Evolutionary conservation across 2,797 vertebrate species (phyloP), one percentile per base, ranked within the genome.

Genomic region (Percopsis omiscomaycus): DNA sequence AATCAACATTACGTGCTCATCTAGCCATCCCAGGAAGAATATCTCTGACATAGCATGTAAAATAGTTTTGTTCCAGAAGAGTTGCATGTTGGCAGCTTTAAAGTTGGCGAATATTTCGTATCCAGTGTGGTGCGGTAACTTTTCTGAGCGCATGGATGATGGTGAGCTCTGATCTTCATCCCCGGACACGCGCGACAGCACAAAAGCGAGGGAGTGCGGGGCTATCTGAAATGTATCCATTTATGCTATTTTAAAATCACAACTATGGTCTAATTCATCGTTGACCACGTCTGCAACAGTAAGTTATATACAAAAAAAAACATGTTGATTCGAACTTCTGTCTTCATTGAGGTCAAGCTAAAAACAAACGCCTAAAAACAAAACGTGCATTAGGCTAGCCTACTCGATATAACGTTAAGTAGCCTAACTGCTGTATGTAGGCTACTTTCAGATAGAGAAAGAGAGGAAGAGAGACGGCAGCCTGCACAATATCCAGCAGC

Each of bases 21-120:
- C 95, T 76, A 98, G 94, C 97, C 97, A 99, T 58, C 97, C 97
- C 73, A 98, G 90, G 88, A 98, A 98, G 87, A 97, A 95, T 65
- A 95, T 92, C 89, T 96, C 94, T 0, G 94, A 85, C 78, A 96
- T 90, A 1, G 96, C 96, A n/a, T 93, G 92, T 0, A 94, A 96
- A 77, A 96, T 94, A 52, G 92, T 86, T 89, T 91, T 90, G 90
- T 98, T 95, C 97, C 97, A 99, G 88, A 96, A 98, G 64, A 96
- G 96, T 83, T 94, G 94, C 96, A 96, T 94, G 92, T 99, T 99
- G 45, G 94, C 95, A 14, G 93, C 91, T 89, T 99, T 99, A 85
- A 99, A 99, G 80, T 92, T 94, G 0, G 96, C 96, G 78, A 99
- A 99, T 47, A 98, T 93, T 85, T 97, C 94, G 80, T 97, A 98